Base-by-base conservation (phyloP, 2,888 invertebrate genomes). In the Crossocerus cetratus region DNA sequence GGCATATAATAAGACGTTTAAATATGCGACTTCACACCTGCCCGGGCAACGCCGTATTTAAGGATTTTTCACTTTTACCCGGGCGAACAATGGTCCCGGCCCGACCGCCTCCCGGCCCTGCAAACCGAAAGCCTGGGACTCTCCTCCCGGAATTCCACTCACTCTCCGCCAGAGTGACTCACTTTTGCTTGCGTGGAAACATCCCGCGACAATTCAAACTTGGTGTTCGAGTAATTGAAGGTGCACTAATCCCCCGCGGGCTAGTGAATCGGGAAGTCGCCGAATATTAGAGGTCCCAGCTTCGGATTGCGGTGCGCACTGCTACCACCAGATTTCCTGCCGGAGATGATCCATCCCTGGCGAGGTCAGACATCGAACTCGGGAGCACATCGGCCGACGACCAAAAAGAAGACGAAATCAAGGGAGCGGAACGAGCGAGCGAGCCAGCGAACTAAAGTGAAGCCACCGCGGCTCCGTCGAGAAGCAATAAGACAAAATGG, bases 401-500 rank as follows among this genome's bases (percentile, higher is more conserved):
- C 45, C 64, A 71, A 70, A 77, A 79, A 72, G 70, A 77, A 67
- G 32, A 63, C 69, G 58, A 58, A 69, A 68, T 66, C 62, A 32
- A 32, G 32, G 32, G 32, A 32, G 32, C 8, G 32, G 11, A 32
- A 11, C 32, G 11, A 32, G 32, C 32, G 11, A 32, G 32, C 32
- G 0, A 32, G 32, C 32, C 2, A 32, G 32, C 32, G 8, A 32
- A 32, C 8, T 32, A 11, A 32, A 32, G 32, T 32, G 32, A 32
- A 32, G 32, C 32, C 11, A 32, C 32, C 32, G 11, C 32, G 11
- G 32, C 8, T 32, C 32, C 3, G 32, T 11, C 32, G 11, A 32
- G 54, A 44, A 65, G 81, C 83, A 86, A 84, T 82, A 85, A 85
- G 82, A 78, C 81, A 83, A 84, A 82, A 86, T 83, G 84, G 84